Evolutionary conservation across 2,888 invertebrate genomes (phyloP).

Genomic region (Bembecia ichneumoniformis): DNA sequence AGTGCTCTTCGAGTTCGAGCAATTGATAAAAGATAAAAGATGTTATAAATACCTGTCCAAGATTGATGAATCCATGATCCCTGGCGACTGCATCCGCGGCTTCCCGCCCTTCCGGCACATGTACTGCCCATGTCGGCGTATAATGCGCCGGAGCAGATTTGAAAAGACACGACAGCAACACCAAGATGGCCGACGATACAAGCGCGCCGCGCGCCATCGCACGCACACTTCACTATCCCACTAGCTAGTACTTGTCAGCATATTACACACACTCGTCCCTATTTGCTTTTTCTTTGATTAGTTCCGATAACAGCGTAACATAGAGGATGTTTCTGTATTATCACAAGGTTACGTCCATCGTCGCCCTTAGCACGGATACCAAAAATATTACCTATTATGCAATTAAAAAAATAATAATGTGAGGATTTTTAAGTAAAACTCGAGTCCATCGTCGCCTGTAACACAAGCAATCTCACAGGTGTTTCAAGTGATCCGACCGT

Average conservation of each 20-base stretch:
- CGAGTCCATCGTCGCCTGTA: too few species aligned
- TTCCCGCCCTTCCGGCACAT: slow-evolving; percentile 78
- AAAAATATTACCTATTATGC: too few species aligned
- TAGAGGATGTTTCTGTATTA: slow-evolving; percentile 16
- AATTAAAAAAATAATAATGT: too few species aligned
- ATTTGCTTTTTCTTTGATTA: background rate
- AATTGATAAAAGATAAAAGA: too few species aligned
- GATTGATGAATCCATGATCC: slow-evolving; percentile 87
- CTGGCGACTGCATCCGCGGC: slow-evolving; percentile 82
- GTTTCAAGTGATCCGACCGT: too few species aligned
- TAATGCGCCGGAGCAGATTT: slow-evolving; percentile 66
- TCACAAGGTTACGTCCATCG: background rate
- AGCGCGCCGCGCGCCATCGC: slow-evolving; percentile 55
- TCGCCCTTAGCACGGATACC: background rate
- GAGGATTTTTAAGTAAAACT: too few species aligned
- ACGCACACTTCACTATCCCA: slow-evolving; percentile 45
- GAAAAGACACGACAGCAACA: slow-evolving; percentile 34
- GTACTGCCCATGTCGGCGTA: slow-evolving; percentile 90
- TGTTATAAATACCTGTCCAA: slow-evolving; percentile 78
- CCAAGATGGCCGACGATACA: slow-evolving; percentile 41
- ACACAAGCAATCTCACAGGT: too few species aligned
- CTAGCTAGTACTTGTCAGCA: slow-evolving; percentile 66
- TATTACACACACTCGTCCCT: slow-evolving; percentile 42
- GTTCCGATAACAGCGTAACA: slow-evolving; percentile 14
- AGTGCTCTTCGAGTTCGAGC: too few species aligned